Percentiles rank a stretch among this genome's conserved stretches.
Conservation (phyloP, 1,140 invertebrate genomes). For the Frieseomelitta varia region DNA sequence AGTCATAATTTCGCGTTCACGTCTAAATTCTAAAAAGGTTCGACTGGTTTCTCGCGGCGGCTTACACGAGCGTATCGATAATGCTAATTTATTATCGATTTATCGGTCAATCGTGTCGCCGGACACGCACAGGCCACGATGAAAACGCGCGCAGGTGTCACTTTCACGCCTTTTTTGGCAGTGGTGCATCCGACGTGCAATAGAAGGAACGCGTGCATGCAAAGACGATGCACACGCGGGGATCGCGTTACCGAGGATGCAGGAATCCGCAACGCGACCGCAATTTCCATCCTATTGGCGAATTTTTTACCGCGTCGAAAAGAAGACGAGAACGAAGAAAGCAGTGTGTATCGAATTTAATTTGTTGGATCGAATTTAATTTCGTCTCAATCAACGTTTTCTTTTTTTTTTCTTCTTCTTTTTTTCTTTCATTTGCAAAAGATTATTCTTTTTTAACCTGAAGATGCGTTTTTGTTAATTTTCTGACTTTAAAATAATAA, state of each 20-base stretch:
- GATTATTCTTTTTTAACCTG: not conserved
- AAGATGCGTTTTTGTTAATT: no score
- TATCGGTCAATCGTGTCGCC: not conserved
- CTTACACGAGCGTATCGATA: conserved; percentile 3
- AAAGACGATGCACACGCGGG: not conserved
- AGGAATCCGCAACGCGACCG: not conserved
- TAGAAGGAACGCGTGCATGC: not conserved
- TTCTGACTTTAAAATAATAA: no score
- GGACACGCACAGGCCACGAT: not conserved
- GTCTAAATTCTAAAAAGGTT: no score
- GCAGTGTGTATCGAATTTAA: not conserved
- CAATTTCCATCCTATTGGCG: not conserved
- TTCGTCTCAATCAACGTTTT: not conserved
- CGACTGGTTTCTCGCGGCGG: not conserved
- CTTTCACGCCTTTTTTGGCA: conserved; percentile 55
- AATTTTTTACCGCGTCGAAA: not conserved
- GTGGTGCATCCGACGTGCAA: conserved; percentile 8
- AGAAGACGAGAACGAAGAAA: not conserved
- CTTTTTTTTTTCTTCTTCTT: no score
- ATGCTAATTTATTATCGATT: conserved; percentile 45
- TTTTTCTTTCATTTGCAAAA: no score
- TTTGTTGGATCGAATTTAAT: not conserved
- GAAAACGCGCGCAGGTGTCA: conserved; percentile 29
- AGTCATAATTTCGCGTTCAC: conserved; percentile 29
- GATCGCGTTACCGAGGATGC: conserved; percentile 21